Evolutionary conservation across 2,113 vertebrate genomes (phyloP).

Genomic region (Apistogramma diplotaenia): DNA sequence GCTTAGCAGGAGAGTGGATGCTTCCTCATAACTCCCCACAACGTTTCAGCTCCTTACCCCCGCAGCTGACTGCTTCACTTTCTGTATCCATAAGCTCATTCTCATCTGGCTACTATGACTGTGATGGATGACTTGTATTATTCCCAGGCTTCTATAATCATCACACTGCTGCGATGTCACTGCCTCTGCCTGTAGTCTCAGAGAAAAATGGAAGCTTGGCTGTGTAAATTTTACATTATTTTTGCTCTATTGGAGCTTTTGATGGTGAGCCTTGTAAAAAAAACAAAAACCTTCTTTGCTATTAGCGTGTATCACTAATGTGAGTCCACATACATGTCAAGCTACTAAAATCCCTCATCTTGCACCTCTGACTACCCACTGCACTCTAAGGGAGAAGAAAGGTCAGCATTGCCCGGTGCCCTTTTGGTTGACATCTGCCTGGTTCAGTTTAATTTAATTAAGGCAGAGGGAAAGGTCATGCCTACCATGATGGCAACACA

Average conservation of each 20-base stretch:
- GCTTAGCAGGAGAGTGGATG: conserved; percentile 23
- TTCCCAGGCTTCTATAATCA: conserved; percentile 30
- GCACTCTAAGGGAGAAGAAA: conserved; percentile 34
- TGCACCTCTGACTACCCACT: background rate
- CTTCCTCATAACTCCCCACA: background rate
- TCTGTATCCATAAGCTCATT: background rate
- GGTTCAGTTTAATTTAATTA: conserved; percentile 45
- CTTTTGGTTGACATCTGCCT: conserved; percentile 56
- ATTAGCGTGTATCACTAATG: background rate
- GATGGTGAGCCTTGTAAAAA: background rate
- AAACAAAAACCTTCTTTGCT: background rate
- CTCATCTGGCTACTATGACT: conserved; percentile 7
- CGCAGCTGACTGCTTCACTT: conserved; percentile 3
- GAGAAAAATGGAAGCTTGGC: conserved; percentile 5
- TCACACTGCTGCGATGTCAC: conserved; percentile 11
- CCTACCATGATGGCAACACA: conserved; percentile 6
- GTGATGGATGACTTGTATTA: conserved; percentile 26
- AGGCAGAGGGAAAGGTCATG: conserved; percentile 49
- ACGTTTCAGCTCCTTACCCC: background rate
- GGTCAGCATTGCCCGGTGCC: conserved; percentile 53
- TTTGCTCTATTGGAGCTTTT: background rate
- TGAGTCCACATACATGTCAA: background rate
- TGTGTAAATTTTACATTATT: background rate
- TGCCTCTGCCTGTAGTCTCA: background rate
- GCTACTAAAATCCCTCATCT: background rate